Percentiles rank a stretch among this genome's conserved stretches.
Conservation (phyloP, 2,888 invertebrate genomes). For the Coenonympha glycerion region DNA sequence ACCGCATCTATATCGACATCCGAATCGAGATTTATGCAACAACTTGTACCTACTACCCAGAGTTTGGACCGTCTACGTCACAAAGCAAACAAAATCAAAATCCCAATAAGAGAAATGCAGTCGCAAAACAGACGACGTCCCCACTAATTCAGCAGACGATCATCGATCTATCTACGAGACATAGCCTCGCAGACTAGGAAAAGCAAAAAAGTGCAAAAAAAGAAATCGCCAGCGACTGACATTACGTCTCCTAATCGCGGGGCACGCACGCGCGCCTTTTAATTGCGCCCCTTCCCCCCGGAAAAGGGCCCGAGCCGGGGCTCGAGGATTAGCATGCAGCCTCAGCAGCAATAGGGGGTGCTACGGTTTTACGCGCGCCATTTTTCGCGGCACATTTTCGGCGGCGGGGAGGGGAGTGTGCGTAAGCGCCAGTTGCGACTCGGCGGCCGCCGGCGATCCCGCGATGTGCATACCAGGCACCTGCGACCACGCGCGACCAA, state of each 20-base stretch:
- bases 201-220: conserved; percentile 73
- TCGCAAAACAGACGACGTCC: conserved; percentile 18
- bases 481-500: conserved; percentile 33
- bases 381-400: conserved; percentile 63
- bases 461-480: conserved; percentile 51
- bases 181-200: conserved; percentile 62
- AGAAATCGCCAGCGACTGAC: conserved; percentile 66
- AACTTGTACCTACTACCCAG: too few species aligned
- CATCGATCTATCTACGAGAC: conserved; percentile 47
- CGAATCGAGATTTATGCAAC: too few species aligned
- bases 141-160: conserved; percentile 34
- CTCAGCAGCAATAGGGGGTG: conserved; percentile 61
- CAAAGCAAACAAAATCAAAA: conserved; percentile 6
- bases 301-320: conserved; percentile 65
- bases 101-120: conserved; percentile 12
- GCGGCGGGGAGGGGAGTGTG: conserved; percentile 33
- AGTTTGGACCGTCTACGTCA: too few species aligned
- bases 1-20: too few species aligned
- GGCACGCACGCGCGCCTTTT: conserved; percentile 75
- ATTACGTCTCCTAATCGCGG: conserved; percentile 73
- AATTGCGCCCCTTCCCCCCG: conserved; percentile 73
- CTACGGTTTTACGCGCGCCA: conserved; percentile 70
- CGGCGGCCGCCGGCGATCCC: conserved; percentile 65
- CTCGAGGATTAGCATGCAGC: conserved; percentile 74
- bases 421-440: conserved; percentile 74